phyloP scores from a whole-genome alignment of 2,797 vertebrate species.

The Chloroceryle amazona region DNA sequence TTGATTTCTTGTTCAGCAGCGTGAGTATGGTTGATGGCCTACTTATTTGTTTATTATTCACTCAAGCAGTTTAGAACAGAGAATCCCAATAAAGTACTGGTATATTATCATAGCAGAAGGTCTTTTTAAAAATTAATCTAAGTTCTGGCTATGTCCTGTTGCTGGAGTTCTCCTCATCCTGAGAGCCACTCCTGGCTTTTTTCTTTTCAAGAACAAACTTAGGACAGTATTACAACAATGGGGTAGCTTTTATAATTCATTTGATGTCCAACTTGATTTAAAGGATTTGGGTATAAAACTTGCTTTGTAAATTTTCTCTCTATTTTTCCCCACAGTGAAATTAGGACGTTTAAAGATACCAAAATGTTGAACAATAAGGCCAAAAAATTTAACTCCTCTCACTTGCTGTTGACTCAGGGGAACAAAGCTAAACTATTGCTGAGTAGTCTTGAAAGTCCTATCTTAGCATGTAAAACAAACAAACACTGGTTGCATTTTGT shows the following conservation, averaged over 20 bases:
- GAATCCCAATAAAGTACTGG: background rate
- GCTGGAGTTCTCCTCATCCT: background rate
- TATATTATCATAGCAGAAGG: background rate
- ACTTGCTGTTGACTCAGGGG: background rate
- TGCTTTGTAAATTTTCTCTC: background rate
- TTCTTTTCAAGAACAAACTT: background rate
- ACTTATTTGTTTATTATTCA: background rate
- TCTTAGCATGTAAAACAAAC: background rate
- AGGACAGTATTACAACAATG: background rate
- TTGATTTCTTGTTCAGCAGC: background rate
- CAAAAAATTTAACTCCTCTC: background rate
- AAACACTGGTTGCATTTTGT: background rate
- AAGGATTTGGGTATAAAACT: background rate
- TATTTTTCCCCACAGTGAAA: background rate
- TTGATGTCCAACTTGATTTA: background rate
- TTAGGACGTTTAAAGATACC: background rate
- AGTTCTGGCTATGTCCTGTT: background rate
- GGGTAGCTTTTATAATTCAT: background rate
- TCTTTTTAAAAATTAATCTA: background rate
- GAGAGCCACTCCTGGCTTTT: background rate
- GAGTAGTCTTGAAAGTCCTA: background rate
- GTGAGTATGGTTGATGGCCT: background rate
- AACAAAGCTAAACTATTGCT: background rate
- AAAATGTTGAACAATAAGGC: background rate
- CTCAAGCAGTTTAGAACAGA: background rate